Evolutionary conservation across 2,797 vertebrate genomes (phyloP).

Genomic region (Sebastiscus tertius): DNA sequence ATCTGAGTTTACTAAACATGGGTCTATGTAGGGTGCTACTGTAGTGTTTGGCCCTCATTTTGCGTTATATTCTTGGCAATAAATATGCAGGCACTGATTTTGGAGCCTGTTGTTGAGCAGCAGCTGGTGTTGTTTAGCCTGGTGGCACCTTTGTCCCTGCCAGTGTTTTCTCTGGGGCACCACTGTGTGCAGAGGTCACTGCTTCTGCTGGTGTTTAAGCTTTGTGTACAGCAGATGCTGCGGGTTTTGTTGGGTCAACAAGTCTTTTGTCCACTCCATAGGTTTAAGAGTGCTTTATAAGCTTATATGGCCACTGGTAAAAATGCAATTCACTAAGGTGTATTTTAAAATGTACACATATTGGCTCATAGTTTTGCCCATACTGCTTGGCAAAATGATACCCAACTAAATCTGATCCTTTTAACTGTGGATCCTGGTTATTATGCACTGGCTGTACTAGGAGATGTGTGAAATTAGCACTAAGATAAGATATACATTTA

Average conservation of each 20-base stretch:
- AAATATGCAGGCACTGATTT: neutral
- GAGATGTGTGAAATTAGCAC: neutral
- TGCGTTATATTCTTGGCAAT: neutral
- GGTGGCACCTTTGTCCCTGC: slow-evolving; percentile 48
- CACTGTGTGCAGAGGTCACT: slow-evolving; percentile 59
- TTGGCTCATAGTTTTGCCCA: neutral
- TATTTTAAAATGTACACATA: neutral
- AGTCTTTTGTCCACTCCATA: neutral
- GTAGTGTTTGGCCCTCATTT: neutral
- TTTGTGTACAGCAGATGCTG: slow-evolving; percentile 49
- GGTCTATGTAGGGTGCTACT: neutral
- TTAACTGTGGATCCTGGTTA: neutral
- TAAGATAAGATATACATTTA: neutral
- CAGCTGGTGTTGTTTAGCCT: slow-evolving; percentile 65
- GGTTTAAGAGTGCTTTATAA: neutral
- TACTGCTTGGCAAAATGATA: neutral
- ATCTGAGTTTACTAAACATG: neutral
- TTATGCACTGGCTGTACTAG: neutral
- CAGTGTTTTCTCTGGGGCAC: slow-evolving; percentile 48
- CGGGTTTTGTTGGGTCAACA: slow-evolving; percentile 31
- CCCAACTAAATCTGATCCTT: neutral
- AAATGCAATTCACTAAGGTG: neutral
- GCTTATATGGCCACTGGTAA: neutral
- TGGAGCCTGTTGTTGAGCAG: slow-evolving; percentile 33
- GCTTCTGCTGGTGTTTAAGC: slow-evolving; percentile 29